Percentiles rank a stretch among this genome's conserved stretches.
These are phyloP conservation scores for Synergus gifuensis DNA, from an alignment of 2,888 invertebrate species.

Conservation along the genomic window DNA sequence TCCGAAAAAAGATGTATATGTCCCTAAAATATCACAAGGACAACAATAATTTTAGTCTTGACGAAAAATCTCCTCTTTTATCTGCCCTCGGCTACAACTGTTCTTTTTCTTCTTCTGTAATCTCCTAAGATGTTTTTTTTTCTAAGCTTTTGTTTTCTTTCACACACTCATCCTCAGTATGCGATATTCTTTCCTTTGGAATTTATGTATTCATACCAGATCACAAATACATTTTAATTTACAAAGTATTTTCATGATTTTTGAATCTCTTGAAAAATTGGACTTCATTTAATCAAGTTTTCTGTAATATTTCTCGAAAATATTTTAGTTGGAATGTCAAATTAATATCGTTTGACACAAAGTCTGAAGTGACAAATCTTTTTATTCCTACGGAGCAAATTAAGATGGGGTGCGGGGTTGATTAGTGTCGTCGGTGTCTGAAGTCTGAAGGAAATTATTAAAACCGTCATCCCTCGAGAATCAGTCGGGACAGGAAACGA, in stretches of 20 bases:
- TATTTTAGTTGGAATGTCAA: not conserved
- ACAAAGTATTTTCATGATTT: not conserved
- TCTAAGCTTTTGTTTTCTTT: no score
- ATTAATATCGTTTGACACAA: not conserved
- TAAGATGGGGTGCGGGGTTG: not conserved
- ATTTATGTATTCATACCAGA: not conserved
- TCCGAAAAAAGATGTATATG: not conserved
- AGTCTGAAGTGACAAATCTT: not conserved
- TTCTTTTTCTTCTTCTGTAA: not conserved
- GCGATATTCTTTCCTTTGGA: no score
- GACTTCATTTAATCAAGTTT: no score
- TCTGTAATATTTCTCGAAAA: not conserved
- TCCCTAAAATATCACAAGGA: not conserved
- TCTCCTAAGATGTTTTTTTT: not conserved
- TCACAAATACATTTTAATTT: not conserved
- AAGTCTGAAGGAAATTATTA: constrained; percentile 7
- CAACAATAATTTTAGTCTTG: constrained; percentile 1
- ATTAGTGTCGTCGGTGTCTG: not conserved
- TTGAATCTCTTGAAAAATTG: not conserved
- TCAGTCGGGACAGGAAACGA: not conserved
- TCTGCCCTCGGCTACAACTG: not conserved
- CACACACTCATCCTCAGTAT: no score
- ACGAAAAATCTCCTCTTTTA: not conserved
- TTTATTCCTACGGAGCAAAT: not conserved
- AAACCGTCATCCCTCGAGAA: constrained; percentile 1